Evolutionary conservation across 2,888 invertebrate species (phyloP).

Genomic region (Tortrix viridana): DNA sequence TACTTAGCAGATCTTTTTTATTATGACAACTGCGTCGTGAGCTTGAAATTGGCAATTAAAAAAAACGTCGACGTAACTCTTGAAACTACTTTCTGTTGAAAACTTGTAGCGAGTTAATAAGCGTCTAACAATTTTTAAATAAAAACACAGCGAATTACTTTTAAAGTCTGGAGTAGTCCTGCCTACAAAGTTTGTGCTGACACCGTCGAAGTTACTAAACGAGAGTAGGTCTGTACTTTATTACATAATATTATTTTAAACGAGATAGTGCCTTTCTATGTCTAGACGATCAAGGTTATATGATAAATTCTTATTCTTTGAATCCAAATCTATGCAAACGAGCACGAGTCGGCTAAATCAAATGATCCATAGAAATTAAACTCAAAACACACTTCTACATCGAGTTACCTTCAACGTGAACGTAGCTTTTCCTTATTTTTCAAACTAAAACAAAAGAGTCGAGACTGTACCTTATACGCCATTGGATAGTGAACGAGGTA

Average conservation of each 20-base stretch:
- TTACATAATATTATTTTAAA: conserved; percentile 23
- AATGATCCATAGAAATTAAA: neutral
- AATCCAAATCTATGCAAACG: too few species aligned
- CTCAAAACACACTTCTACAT: neutral
- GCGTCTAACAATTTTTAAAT: conserved; percentile 44
- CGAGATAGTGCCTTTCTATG: neutral
- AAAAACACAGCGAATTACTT: conserved; percentile 45
- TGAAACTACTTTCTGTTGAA: conserved; percentile 42
- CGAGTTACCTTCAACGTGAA: neutral
- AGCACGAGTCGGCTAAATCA: neutral
- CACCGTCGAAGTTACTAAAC: conserved; percentile 33
- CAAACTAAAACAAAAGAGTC: conserved; percentile 17
- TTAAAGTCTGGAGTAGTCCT: conserved; percentile 38
- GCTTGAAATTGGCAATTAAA: conserved; percentile 36
- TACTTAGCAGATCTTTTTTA: conserved; percentile 2
- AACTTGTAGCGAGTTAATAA: conserved; percentile 43
- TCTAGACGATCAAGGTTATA: neutral
- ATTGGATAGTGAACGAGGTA: conserved; percentile 93
- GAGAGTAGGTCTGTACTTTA: conserved; percentile 6
- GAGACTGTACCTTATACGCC: conserved; percentile 80
- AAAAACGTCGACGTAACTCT: conserved; percentile 41
- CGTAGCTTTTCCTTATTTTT: conserved; percentile 10
- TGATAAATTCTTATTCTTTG: too few species aligned
- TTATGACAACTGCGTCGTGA: conserved; percentile 16
- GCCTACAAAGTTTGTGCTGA: conserved; percentile 42